A percentile compares a stretch with the other conserved stretches of the same genome.
Conservation (phyloP, 2,797 vertebrate genomes). For the Helostoma temminkii region DNA sequence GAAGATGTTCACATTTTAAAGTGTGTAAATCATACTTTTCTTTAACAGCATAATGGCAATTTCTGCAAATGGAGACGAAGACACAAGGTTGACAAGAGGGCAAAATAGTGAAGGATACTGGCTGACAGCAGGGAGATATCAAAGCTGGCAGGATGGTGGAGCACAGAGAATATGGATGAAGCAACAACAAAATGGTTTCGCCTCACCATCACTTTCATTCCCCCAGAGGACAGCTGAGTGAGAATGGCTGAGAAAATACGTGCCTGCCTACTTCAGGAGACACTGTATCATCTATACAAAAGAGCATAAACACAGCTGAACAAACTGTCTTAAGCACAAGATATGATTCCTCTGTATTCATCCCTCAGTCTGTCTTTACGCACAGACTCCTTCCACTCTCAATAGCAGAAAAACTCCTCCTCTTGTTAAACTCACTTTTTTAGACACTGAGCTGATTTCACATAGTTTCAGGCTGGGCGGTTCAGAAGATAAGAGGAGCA, state of each 20-base stretch:
- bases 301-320: constrained; percentile 74
- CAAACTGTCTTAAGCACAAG: constrained; percentile 65
- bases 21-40: constrained; percentile 18
- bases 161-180: constrained; percentile 76
- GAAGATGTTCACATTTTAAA: neutral
- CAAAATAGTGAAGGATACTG: constrained; percentile 62
- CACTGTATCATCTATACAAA: constrained; percentile 68
- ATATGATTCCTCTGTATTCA: constrained; percentile 57
- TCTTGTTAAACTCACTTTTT: constrained; percentile 25
- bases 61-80: constrained; percentile 22
- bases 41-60: constrained; percentile 23
- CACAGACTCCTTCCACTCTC: constrained; percentile 16
- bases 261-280: constrained; percentile 59
- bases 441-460: constrained; percentile 44
- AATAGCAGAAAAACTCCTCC: constrained; percentile 5
- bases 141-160: constrained; percentile 52
- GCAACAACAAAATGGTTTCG: constrained; percentile 78
- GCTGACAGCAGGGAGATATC: constrained; percentile 68
- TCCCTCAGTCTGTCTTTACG: constrained; percentile 29
- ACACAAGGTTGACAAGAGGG: constrained; percentile 58
- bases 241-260: constrained; percentile 69
- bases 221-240: constrained; percentile 65
- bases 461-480: constrained; percentile 32
- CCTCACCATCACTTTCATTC: constrained; percentile 74
- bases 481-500: constrained; percentile 40